phyloP scores from a whole-genome alignment of 2,113 vertebrate genomes.

The Progne subis region DNA sequence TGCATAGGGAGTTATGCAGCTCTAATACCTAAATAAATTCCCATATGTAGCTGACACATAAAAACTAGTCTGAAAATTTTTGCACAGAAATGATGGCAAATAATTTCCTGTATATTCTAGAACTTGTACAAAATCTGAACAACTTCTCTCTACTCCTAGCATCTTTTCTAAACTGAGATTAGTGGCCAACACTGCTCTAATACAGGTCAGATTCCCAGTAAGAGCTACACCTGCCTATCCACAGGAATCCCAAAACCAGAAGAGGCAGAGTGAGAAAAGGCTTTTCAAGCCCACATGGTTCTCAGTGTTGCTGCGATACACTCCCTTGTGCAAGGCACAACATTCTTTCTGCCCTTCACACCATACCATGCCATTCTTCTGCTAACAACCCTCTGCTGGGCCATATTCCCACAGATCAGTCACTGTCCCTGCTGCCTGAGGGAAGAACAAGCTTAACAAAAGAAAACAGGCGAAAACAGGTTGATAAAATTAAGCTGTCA shows the following conservation, averaged over 20 bases:
- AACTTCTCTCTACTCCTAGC: background rate
- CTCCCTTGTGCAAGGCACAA: background rate
- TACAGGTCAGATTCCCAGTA: background rate
- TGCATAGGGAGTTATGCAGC: background rate
- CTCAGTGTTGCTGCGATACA: background rate
- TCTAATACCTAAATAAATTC: background rate
- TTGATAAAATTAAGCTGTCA: background rate
- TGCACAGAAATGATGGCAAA: background rate
- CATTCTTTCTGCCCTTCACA: background rate
- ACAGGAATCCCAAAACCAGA: background rate
- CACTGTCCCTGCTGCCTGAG: fast-evolving
- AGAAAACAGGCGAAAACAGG: background rate
- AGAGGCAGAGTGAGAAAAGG: background rate
- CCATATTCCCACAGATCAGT: fast-evolving
- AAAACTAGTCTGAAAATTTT: background rate
- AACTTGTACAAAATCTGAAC: background rate
- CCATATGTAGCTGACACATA: background rate
- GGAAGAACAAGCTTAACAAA: background rate
- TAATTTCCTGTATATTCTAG: background rate
- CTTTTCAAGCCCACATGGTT: fast-evolving
- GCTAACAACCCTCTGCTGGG: background rate
- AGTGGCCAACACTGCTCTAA: background rate
- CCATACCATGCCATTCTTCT: background rate
- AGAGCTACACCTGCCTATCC: background rate
- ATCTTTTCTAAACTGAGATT: background rate